Conservation (phyloP, 2,113 vertebrate species). For the Cervus canadensis region DNA sequence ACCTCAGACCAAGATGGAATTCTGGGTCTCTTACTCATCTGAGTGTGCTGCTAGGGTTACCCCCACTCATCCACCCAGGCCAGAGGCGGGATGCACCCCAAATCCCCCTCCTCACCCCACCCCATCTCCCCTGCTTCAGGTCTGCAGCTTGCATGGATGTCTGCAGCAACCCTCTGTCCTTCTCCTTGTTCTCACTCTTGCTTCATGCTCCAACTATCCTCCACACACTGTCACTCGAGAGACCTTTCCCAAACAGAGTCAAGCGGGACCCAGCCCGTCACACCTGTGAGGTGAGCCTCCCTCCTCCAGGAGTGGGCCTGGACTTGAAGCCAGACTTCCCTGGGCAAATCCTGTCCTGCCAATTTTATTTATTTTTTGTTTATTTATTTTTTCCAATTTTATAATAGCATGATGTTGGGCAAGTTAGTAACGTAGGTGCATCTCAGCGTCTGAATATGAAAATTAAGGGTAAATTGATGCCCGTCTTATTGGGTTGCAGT, state of each 20-base stretch:
- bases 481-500: background rate
- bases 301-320: background rate
- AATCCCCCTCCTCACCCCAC: fast-evolving
- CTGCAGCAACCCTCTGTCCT: no score
- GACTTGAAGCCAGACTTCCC: background rate
- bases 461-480: background rate
- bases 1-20: background rate
- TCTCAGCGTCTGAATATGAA: background rate
- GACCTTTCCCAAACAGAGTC: background rate
- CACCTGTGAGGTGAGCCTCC: background rate
- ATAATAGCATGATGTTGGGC: background rate
- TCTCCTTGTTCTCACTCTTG: background rate
- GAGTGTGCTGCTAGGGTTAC: background rate
- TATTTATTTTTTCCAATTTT: background rate
- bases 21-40: background rate
- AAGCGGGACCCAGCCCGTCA: background rate
- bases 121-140: no score
- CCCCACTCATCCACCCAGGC: background rate
- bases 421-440: background rate
- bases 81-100: background rate
- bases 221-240: background rate
- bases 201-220: background rate
- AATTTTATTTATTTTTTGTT: background rate
- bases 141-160: background rate
- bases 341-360: background rate